Conservation (phyloP, 2,888 invertebrate species). For the Tortrix viridana region DNA sequence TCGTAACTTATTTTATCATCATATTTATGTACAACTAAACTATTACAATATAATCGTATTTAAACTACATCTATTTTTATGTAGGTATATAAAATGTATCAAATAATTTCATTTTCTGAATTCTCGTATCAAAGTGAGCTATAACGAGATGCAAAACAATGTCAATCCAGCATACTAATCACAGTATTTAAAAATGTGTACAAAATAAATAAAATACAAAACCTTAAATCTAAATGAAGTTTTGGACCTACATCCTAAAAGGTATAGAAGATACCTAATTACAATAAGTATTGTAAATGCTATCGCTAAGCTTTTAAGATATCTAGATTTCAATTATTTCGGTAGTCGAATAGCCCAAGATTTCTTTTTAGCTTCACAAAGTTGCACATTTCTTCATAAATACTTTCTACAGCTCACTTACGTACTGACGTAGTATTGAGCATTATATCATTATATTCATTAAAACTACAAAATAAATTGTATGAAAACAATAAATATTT, state of each 20-base stretch:
- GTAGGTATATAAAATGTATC: constrained; percentile 44
- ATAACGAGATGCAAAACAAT: constrained; percentile 30
- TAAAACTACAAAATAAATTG: constrained; percentile 10
- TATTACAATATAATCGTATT: constrained; percentile 49
- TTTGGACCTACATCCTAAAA: constrained; percentile 17
- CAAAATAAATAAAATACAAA: constrained; percentile 22
- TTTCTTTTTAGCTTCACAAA: constrained; percentile 13
- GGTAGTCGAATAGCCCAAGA: constrained; percentile 4
- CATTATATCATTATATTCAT: constrained; percentile 2
- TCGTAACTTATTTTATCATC: constrained; percentile 36
- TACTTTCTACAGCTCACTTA: constrained; percentile 8
- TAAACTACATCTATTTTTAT: constrained; percentile 49
- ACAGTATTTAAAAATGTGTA: constrained; percentile 23
- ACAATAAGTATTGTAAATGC: constrained; percentile 4
- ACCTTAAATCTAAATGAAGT: constrained; percentile 27
- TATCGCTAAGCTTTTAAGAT: constrained; percentile 13
- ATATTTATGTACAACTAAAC: constrained; percentile 46
- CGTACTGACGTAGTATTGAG: constrained; percentile 8
- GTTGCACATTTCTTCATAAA: neutral
- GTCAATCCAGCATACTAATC: constrained; percentile 15
- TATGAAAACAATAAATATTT: constrained; percentile 5
- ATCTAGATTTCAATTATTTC: constrained; percentile 9
- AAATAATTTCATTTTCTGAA: constrained; percentile 52
- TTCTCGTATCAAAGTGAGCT: constrained; percentile 39
- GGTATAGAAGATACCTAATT: constrained; percentile 22